phyloP scores from a whole-genome alignment of 2,797 vertebrate genomes.

The Calcarius lapponicus region DNA sequence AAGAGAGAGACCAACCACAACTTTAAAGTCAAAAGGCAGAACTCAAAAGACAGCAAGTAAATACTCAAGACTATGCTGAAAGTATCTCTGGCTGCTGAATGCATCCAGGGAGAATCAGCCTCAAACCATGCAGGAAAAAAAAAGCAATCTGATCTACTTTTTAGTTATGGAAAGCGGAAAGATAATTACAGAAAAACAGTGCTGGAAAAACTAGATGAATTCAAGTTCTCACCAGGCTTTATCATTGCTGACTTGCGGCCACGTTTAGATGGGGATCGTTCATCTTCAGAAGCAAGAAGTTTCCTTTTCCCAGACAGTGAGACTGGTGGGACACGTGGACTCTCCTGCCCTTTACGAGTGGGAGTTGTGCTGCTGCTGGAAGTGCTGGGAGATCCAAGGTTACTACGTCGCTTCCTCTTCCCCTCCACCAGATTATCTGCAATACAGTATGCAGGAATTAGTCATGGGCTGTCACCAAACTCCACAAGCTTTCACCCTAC shows the following conservation, averaged over 20 bases:
- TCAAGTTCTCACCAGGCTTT: conserved; percentile 80
- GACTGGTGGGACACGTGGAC: conserved; percentile 76
- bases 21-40: not conserved
- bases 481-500: not conserved
- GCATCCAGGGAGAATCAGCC: not conserved
- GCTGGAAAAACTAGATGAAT: not conserved
- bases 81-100: not conserved
- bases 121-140: not conserved
- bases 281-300: conserved; percentile 80
- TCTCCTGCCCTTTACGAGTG: conserved; percentile 77
- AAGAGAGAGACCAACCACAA: not conserved
- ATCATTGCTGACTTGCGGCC: conserved; percentile 82
- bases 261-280: conserved; percentile 86
- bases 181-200: not conserved
- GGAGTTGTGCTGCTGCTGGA: conserved; percentile 81
- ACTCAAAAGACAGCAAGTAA: not conserved
- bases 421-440: conserved; percentile 97
- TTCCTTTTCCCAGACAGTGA: conserved; percentile 88
- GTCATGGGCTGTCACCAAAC: not conserved
- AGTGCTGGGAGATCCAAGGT: conserved; percentile 72
- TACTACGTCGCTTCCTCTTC: conserved; percentile 87
- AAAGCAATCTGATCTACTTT: not conserved
- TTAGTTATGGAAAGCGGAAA: not conserved
- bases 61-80: not conserved
- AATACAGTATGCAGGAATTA: not conserved